Conservation (phyloP, 1,140 invertebrate genomes). For the Phenacoccus solenopsis region DNA sequence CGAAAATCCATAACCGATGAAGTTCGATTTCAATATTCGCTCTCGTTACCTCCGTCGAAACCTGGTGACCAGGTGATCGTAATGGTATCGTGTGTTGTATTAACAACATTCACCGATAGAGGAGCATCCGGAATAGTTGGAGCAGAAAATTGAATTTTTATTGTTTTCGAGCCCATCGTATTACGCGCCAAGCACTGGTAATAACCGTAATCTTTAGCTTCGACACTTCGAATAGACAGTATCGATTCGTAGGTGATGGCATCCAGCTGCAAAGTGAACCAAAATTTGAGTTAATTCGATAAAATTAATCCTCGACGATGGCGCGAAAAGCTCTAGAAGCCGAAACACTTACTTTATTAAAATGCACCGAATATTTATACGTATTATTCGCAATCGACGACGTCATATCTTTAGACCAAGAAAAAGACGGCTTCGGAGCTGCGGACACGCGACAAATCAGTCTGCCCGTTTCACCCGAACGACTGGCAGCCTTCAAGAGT, state of each 20-base stretch:
- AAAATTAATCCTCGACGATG: not conserved
- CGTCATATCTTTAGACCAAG: slow-evolving; percentile 58
- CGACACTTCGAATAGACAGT: slow-evolving; percentile 67
- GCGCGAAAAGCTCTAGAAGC: not conserved
- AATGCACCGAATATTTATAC: slow-evolving; percentile 55
- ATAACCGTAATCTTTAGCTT: slow-evolving; percentile 70
- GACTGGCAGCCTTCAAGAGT: slow-evolving; percentile 72
- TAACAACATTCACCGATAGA: slow-evolving; percentile 56
- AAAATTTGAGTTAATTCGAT: not conserved
- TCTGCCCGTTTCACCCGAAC: slow-evolving; percentile 64
- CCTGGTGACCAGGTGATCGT: slow-evolving; percentile 80
- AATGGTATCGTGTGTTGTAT: slow-evolving; percentile 79
- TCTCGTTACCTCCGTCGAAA: slow-evolving; percentile 76
- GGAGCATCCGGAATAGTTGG: slow-evolving; percentile 80
- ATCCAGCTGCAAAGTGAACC: slow-evolving; percentile 35
- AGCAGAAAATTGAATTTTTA: slow-evolving; percentile 64
- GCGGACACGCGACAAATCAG: slow-evolving; percentile 70
- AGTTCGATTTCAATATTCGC: too few relatives aligned
- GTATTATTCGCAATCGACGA: slow-evolving; percentile 45
- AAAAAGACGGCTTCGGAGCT: slow-evolving; percentile 68
- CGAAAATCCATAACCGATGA: too few relatives aligned
- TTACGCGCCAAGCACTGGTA: slow-evolving; percentile 84
- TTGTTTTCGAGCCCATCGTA: slow-evolving; percentile 62
- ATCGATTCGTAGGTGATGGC: slow-evolving; percentile 62
- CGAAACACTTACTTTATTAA: slow-evolving; percentile 30